Evolutionary conservation across 2,888 invertebrate genomes (phyloP).

Genomic region (Diaperis boleti): DNA sequence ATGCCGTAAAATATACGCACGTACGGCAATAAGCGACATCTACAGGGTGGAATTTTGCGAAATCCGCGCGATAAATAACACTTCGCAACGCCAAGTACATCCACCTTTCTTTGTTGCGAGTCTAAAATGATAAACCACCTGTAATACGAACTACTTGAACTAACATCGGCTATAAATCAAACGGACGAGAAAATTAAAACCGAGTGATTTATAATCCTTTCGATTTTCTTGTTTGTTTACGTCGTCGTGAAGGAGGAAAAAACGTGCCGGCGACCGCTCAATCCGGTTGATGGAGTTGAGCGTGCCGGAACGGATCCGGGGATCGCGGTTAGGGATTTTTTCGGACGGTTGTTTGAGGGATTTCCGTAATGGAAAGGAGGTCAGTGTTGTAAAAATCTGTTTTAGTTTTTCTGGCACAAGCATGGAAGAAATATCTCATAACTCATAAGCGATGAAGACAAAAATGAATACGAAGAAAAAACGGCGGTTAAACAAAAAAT

Average conservation of each 20-base stretch:
- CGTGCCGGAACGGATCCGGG: conserved; percentile 17
- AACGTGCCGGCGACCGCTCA: conserved; percentile 3
- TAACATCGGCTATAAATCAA: conserved; percentile 30
- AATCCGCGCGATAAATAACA: conserved; percentile 18
- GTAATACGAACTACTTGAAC: conserved; percentile 37
- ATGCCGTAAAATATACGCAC: neutral
- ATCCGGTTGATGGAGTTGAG: conserved; percentile 9
- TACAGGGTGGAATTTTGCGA: conserved; percentile 15
- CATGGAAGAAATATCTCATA: too few species aligned
- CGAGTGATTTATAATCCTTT: conserved; percentile 31
- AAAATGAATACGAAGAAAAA: too few species aligned
- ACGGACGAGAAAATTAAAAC: conserved; percentile 33
- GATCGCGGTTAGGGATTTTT: conserved; percentile 3
- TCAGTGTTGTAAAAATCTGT: too few species aligned
- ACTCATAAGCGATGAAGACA: too few species aligned
- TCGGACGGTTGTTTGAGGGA: neutral
- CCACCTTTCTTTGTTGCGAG: conserved; percentile 34
- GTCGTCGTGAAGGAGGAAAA: conserved; percentile 4
- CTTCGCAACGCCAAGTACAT: conserved; percentile 14
- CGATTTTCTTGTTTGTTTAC: conserved; percentile 29
- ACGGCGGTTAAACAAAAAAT: too few species aligned
- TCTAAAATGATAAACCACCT: conserved; percentile 36
- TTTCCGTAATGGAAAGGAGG: too few species aligned
- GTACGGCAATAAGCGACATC: conserved; percentile 7
- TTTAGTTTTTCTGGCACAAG: too few species aligned